A percentile compares a stretch with the other conserved stretches of the same genome.
These are phyloP conservation scores for Thereva unica DNA, from an alignment of 2,888 invertebrate genomes.

Conservation along the genomic window DNA sequence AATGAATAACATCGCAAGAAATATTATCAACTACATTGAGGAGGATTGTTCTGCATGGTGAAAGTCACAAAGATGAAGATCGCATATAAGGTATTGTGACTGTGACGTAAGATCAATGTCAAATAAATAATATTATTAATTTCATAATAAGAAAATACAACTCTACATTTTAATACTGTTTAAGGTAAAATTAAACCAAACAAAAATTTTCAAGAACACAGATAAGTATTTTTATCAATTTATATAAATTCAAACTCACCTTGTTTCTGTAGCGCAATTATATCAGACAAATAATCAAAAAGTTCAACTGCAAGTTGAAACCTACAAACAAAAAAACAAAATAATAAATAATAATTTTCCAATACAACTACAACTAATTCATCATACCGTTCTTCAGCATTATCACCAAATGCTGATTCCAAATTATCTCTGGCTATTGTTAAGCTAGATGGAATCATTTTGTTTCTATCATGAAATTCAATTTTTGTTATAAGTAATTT, in stretches of 20 bases:
- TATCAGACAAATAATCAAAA: constrained; percentile 97
- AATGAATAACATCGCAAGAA: no score
- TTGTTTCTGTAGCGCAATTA: constrained; percentile 83
- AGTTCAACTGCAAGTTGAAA: constrained; percentile 97
- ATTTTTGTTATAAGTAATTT: constrained; percentile 84
- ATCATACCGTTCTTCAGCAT: constrained; percentile 73
- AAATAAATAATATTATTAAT: no score
- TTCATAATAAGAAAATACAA: no score
- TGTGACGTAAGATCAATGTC: no score
- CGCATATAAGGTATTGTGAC: no score
- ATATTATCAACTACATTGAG: no score
- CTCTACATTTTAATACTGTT: no score
- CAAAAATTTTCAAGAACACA: neutral
- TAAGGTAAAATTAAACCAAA: no score
- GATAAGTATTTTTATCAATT: neutral
- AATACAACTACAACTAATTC: constrained; percentile 68
- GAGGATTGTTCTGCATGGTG: no score
- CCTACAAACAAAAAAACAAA: constrained; percentile 59
- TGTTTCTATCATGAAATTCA: constrained; percentile 91
- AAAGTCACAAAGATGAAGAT: no score
- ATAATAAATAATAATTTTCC: constrained; percentile 3
- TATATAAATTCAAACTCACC: constrained; percentile 62
- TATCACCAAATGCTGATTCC: constrained; percentile 84
- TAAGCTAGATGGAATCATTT: constrained; percentile 90
- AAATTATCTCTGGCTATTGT: constrained; percentile 82